These are phyloP conservation scores for Scelioninae gen. 1 DNA, from an alignment of 2,888 invertebrate species.

Conservation along the genomic window DNA sequence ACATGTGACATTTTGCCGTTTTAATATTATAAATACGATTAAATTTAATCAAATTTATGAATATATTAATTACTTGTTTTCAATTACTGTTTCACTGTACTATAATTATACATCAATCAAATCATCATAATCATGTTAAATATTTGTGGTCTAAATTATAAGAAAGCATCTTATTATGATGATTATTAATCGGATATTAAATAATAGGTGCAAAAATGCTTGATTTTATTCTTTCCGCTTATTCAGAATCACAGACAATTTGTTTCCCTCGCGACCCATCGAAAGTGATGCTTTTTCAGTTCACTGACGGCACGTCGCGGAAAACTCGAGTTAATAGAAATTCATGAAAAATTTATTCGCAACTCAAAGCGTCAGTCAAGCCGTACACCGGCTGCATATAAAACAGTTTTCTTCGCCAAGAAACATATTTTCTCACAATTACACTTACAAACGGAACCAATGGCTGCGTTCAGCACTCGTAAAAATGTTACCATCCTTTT, in stretches of 20 bases:
- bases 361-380: constrained; percentile 84
- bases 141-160: neutral
- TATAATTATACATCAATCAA: constrained; percentile 15
- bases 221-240: constrained; percentile 35
- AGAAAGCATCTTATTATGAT: neutral
- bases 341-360: constrained; percentile 84
- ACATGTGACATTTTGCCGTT: too few species aligned
- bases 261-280: constrained; percentile 69
- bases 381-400: constrained; percentile 81
- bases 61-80: constrained; percentile 24
- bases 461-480: constrained; percentile 25
- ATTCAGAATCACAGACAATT: constrained; percentile 52
- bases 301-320: constrained; percentile 75
- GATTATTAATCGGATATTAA: too few species aligned
- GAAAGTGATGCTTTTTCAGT: constrained; percentile 69
- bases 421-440: constrained; percentile 65
- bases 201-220: constrained; percentile 3
- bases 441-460: constrained; percentile 38
- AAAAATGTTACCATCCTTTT: constrained; percentile 33
- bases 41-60: constrained; percentile 10
- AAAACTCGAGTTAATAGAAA: constrained; percentile 83
- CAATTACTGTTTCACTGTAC: constrained; percentile 1
- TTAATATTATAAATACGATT: constrained; percentile 24
- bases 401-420: constrained; percentile 76
- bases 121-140: neutral